These are phyloP conservation scores for Fulmarus glacialis DNA, from an alignment of 2,113 vertebrate species.

Conservation along the genomic window DNA sequence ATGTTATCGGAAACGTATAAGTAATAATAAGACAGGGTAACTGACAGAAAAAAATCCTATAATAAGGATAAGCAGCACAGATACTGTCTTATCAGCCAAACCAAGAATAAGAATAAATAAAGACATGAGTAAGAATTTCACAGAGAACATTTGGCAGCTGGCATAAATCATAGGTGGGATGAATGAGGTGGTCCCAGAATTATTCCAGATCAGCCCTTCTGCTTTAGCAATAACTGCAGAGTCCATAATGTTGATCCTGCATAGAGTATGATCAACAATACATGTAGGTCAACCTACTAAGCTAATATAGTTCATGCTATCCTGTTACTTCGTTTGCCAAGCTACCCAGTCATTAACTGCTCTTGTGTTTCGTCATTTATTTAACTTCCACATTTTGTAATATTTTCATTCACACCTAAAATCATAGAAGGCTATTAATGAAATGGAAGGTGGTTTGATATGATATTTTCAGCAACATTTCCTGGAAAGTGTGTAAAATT, in stretches of 20 bases:
- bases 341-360: neutral
- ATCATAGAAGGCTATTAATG: neutral
- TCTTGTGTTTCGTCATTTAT: conserved; percentile 27
- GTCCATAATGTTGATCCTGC: neutral
- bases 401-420: conserved; percentile 46
- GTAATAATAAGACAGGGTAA: neutral
- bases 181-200: neutral
- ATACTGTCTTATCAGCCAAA: neutral
- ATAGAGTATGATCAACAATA: neutral
- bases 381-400: conserved; percentile 45
- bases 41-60: neutral
- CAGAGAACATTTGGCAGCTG: neutral
- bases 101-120: neutral
- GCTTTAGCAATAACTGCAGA: neutral
- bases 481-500: neutral
- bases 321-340: conserved; percentile 7
- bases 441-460: conserved; percentile 23
- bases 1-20: neutral
- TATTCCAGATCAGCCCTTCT: neutral
- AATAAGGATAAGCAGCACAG: neutral
- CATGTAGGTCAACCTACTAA: neutral
- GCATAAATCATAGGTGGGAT: neutral
- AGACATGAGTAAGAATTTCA: neutral
- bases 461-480: conserved; percentile 5
- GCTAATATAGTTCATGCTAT: neutral